Conservation (phyloP, 2,113 vertebrate species). For the Meleagris gallopavo region DNA sequence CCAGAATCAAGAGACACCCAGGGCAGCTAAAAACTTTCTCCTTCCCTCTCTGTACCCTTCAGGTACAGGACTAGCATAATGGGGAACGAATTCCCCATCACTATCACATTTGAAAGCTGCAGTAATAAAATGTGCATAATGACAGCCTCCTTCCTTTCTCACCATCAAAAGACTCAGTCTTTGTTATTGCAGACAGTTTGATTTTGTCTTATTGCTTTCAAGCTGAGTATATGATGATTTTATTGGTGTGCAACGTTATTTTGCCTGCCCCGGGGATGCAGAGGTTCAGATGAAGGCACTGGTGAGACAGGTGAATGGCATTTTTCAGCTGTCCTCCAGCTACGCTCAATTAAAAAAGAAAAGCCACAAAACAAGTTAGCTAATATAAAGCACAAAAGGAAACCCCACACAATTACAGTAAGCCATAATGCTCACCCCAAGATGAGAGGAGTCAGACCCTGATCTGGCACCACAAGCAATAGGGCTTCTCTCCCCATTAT, state of each 20-base stretch:
- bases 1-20: background rate
- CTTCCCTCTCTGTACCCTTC: background rate
- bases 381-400: background rate
- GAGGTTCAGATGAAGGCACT: background rate
- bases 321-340: background rate
- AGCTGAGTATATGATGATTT: conserved; percentile 38
- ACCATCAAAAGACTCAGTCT: background rate
- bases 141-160: background rate
- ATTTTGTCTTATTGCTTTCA: conserved; percentile 30
- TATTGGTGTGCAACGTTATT: background rate
- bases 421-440: background rate
- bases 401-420: background rate
- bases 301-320: background rate
- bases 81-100: background rate
- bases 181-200: conserved; percentile 48
- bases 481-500: background rate
- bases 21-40: background rate
- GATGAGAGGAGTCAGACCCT: background rate
- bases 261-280: background rate
- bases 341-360: background rate
- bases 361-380: background rate
- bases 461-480: fast-evolving
- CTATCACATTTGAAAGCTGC: conserved; percentile 1
- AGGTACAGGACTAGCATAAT: fast-evolving
- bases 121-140: conserved; percentile 48